Evolutionary conservation across 2,888 invertebrate species (phyloP).

Genomic region (Amiota communis): DNA sequence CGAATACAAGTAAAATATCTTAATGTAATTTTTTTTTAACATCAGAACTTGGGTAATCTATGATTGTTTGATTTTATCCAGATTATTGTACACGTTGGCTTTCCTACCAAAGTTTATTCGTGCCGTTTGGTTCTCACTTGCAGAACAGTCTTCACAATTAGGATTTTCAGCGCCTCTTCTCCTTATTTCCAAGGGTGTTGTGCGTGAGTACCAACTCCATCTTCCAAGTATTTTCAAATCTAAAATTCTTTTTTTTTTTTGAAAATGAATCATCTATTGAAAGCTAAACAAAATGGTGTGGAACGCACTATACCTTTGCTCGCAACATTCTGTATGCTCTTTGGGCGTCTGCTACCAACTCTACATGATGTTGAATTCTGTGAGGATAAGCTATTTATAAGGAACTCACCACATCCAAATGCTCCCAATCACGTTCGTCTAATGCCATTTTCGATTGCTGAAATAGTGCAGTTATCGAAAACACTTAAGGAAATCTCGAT

Average conservation of each 20-base stretch:
- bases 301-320: conserved; percentile 82
- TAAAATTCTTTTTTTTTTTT: no score
- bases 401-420: conserved; percentile 49
- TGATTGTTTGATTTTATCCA: conserved; percentile 56
- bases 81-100: conserved; percentile 84
- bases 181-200: conserved; percentile 72
- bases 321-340: conserved; percentile 88
- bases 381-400: conserved; percentile 71
- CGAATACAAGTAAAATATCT: conserved; percentile 81
- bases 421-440: conserved; percentile 59
- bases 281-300: conserved; percentile 76
- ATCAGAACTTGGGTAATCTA: not conserved
- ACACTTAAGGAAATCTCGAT: conserved; percentile 86
- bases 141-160: conserved; percentile 69
- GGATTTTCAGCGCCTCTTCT: conserved; percentile 72
- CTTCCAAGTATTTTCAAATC: not conserved
- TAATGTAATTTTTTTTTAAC: not conserved
- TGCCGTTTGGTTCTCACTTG: conserved; percentile 80
- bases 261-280: conserved; percentile 24
- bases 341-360: conserved; percentile 85
- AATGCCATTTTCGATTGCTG: conserved; percentile 81
- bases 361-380: conserved; percentile 91
- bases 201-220: conserved; percentile 66
- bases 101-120: conserved; percentile 85
- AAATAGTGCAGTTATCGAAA: conserved; percentile 82